Conservation (phyloP, 2,113 vertebrate genomes). For the Gulo gulo region DNA sequence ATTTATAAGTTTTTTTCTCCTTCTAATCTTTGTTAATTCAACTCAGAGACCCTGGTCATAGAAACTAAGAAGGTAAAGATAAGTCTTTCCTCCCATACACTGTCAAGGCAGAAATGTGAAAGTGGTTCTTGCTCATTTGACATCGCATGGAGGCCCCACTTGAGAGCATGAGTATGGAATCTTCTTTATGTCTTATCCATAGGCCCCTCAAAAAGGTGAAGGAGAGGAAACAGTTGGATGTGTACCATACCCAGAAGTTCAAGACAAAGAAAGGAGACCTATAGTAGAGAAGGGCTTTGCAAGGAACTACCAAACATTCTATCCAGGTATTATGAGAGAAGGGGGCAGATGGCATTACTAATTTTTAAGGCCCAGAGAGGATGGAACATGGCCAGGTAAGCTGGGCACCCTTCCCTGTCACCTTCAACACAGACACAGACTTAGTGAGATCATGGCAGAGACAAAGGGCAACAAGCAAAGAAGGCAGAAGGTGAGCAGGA, state of each 20-base stretch:
- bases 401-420: fast-evolving
- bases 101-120: not conserved
- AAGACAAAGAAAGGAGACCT: not conserved
- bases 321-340: not conserved
- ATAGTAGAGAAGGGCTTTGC: not conserved
- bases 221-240: not conserved
- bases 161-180: not conserved
- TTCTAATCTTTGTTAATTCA: not conserved
- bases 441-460: not conserved
- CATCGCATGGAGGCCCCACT: not conserved
- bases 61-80: not conserved
- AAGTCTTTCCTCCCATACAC: not conserved
- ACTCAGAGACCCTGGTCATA: not conserved
- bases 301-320: no score
- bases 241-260: not conserved
- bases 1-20: not conserved
- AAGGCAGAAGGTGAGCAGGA: not conserved
- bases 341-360: fast-evolving
- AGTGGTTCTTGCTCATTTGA: not conserved
- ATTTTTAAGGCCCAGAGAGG: not conserved
- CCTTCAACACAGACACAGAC: not conserved
- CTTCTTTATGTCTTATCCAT: not conserved
- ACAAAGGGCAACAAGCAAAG: not conserved
- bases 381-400: not conserved
- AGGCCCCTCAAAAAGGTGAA: not conserved